A percentile compares a stretch with the other conserved stretches of the same genome.
phyloP scores from a whole-genome alignment of 1,140 invertebrate genomes.

The Phymorhynchus buccinoides region DNA sequence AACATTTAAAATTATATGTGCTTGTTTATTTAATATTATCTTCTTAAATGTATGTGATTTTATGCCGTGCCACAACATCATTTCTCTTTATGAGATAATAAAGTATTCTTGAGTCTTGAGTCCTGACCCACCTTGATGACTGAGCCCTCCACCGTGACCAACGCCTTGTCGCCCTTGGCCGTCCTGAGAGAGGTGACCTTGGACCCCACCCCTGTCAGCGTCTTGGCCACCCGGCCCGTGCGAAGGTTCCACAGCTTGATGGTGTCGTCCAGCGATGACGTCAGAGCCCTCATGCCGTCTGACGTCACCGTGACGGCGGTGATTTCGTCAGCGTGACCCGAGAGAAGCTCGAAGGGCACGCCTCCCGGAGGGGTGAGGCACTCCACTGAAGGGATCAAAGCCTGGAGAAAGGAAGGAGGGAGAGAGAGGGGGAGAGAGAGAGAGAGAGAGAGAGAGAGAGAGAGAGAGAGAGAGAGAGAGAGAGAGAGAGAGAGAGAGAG shows the following conservation, averaged over 20 bases:
- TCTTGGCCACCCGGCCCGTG: conserved; percentile 66
- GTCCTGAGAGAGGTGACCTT: conserved; percentile 58
- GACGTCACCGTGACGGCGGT: conserved; percentile 65
- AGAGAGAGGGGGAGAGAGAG: neutral
- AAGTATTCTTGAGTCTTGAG: too few relatives aligned
- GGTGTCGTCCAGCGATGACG: conserved; percentile 67
- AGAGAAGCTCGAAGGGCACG: conserved; percentile 67
- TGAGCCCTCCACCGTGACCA: conserved; percentile 62
- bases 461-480: neutral
- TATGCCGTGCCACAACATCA: too few relatives aligned
- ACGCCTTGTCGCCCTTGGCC: conserved; percentile 57
- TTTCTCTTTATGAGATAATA: too few relatives aligned
- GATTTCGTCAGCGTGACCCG: conserved; percentile 67
- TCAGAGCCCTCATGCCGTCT: conserved; percentile 67
- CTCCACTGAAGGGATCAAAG: conserved; percentile 64
- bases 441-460: neutral
- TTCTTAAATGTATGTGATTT: too few relatives aligned
- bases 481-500: neutral
- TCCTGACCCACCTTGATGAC: conserved; percentile 59
- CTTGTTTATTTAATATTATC: too few relatives aligned
- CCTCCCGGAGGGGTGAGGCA: conserved; percentile 70
- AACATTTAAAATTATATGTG: too few relatives aligned
- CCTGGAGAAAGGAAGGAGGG: conserved; percentile 19
- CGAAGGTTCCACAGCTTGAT: conserved; percentile 70
- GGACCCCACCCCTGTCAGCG: conserved; percentile 63